phyloP scores from a whole-genome alignment of 1,140 invertebrate genomes.

The Drosophila yakuba region DNA sequence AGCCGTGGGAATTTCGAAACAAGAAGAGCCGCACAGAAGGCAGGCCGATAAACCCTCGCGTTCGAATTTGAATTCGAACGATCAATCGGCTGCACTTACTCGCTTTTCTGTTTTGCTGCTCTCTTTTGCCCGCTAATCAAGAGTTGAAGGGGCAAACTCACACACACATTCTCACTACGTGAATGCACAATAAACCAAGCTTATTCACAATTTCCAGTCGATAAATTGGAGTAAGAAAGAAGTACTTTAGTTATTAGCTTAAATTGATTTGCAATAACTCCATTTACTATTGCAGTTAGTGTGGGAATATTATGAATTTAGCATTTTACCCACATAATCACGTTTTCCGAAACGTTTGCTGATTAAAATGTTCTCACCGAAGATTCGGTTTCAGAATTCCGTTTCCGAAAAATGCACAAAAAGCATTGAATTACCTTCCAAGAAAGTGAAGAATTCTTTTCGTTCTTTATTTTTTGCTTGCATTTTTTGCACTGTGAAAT shows the following conservation, averaged over 20 bases:
- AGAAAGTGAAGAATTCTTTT: not conserved
- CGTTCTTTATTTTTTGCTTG: not conserved
- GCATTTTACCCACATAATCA: not conserved
- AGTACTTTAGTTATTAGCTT: too few relatives aligned
- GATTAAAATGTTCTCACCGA: not conserved
- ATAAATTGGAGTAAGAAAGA: not conserved
- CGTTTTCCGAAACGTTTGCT: not conserved
- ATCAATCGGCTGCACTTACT: constrained; percentile 20
- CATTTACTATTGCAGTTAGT: not conserved
- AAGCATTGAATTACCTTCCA: constrained; percentile 5
- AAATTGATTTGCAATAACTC: too few relatives aligned
- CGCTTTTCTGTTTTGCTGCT: constrained; percentile 16
- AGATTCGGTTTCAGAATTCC: constrained; percentile 9
- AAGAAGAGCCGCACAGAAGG: constrained; percentile 8
- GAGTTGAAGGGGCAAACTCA: constrained; percentile 24
- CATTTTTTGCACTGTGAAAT: not conserved
- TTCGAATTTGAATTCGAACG: constrained; percentile 14
- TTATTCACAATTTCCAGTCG: not conserved
- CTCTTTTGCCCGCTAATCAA: constrained; percentile 26
- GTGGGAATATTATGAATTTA: constrained; percentile 25
- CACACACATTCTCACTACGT: not conserved
- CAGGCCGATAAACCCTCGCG: constrained; percentile 1
- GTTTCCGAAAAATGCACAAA: not conserved
- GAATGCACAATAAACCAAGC: not conserved
- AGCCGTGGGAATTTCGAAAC: constrained; percentile 69